These are phyloP conservation scores for Toxostoma redivivum DNA, from an alignment of 2,113 vertebrate genomes.

Conservation along the genomic window DNA sequence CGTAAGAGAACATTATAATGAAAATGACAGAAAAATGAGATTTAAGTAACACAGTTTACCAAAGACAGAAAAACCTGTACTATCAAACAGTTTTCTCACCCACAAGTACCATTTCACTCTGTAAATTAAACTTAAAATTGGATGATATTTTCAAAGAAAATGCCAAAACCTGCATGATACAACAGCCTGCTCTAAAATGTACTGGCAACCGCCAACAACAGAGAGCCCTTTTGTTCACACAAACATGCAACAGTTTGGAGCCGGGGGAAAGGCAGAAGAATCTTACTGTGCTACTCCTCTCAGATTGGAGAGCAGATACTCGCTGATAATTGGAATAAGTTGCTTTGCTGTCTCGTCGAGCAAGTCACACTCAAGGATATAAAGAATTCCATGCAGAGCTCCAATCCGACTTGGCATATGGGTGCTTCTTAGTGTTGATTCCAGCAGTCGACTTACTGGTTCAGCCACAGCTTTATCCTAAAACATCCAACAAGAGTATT, in stretches of 20 bases:
- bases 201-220: neutral
- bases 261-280: rapidly evolving
- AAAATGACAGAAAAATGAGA: neutral
- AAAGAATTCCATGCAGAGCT: slow-evolving; percentile 91
- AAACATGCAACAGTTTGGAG: neutral
- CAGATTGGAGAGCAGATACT: slow-evolving; percentile 92
- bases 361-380: slow-evolving; percentile 94
- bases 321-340: slow-evolving; percentile 88
- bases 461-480: slow-evolving; percentile 95
- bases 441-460: slow-evolving; percentile 89
- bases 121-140: neutral
- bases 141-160: neutral
- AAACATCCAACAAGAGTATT: neutral
- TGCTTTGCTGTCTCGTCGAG: slow-evolving; percentile 94
- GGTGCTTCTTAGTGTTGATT: slow-evolving; percentile 89
- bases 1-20: neutral
- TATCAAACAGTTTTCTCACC: neutral
- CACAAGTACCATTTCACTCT: neutral
- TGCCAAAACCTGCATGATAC: neutral
- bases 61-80: neutral
- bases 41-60: neutral
- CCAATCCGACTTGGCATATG: slow-evolving; percentile 93
- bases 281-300: slow-evolving; percentile 87
- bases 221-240: neutral
- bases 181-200: neutral